Evolutionary conservation across 2,888 invertebrate species (phyloP), one percentile per base, ranked within the genome.

Genomic region (Stenichneumon culpator): DNA sequence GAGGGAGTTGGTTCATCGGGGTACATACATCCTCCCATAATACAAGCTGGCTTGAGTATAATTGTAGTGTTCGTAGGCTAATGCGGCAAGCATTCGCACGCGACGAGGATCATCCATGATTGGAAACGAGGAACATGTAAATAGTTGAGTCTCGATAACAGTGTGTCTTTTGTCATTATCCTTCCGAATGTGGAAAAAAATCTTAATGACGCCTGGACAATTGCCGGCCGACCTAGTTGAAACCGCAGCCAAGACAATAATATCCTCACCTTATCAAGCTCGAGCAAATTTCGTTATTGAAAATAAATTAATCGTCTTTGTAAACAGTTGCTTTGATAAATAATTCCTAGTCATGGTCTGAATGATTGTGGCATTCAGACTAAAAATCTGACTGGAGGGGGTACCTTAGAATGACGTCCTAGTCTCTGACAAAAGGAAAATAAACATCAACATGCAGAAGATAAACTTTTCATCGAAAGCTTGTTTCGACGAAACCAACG

Each of bases 41-140:
- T 14, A 50, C 16, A 16, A 7, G 28, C 50, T 50, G 14, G 50
- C 50, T 22, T 14, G 28, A 16, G 50, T 25, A 2, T 14, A 69
- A 50, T 69, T 69, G 50, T 50, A 50, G 6, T 47, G 22, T 63
- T 19, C 60, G 11, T n/a, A 44, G 22, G 44, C 47, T 14, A 63
- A 60, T 16, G 50, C 25, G 16, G 60, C 60, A 47, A 60, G 50
- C 50, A 50, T 60, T 32, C 69, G 60, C 19, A 79, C 50, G 72
- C 50, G 32, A 16, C 60, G 19, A 6, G 32, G 6, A 32, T 32
- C 52, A 32, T 6, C 52, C 52, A 52, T 52, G 1, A 52, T 52
- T 2, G 4, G 2, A 0, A 52, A 52, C n/a, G 2, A 19, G 6
- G 52, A 52, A 4, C 32, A n/a, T 19, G 4, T 32, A 32, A 32